Evolutionary conservation across 1,140 invertebrate species (phyloP), one percentile per base, ranked within the genome.

Genomic region (Temnothorax nylanderi): DNA sequence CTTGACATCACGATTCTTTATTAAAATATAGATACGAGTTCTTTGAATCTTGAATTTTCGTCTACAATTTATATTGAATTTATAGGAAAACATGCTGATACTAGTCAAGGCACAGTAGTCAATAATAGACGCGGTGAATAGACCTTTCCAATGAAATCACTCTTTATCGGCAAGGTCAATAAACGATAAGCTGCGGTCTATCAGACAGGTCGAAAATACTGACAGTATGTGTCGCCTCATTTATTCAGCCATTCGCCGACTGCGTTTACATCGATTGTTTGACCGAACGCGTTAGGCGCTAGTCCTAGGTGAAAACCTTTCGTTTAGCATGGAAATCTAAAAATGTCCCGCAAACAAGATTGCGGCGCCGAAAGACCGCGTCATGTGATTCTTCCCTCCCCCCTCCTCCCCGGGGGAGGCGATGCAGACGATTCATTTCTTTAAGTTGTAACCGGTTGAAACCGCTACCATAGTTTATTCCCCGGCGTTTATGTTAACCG

Each of bases 401-500:
- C 21, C 26, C 26, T 11, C 11, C 11, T 5, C 26, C 13, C 54
- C 0, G 21, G 18, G 21, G 8, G n/a, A n/a, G 47, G 10, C 18
- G 8, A 74, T 26, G 26, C 54, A 32, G 51, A 71, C 64, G 21
- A 11, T 75, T 75, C n/a, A 62, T 75, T 84, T 84, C 80, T 60
- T 80, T 76, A 76, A 26, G 21, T 80, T 54, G 5, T 84, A 75
- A 84, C 69, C 69, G 67, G 80, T 84, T 84, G 54, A 84, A 84
- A 84, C 69, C 69, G 69, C 80, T 26, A 32, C 16, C 21, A 18
- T 16, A 54, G 32, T 71, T 74, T 60, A 60, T 34, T 74, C 47
- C 51, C 58, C 37, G 47, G 34, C 41, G 37, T 76, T 56, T 86
- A 88, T 64, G 56, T 3, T 76, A 93, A 90, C 92, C 89, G 82